Conservation (phyloP, 2,797 vertebrate species). For the Huso huso region DNA sequence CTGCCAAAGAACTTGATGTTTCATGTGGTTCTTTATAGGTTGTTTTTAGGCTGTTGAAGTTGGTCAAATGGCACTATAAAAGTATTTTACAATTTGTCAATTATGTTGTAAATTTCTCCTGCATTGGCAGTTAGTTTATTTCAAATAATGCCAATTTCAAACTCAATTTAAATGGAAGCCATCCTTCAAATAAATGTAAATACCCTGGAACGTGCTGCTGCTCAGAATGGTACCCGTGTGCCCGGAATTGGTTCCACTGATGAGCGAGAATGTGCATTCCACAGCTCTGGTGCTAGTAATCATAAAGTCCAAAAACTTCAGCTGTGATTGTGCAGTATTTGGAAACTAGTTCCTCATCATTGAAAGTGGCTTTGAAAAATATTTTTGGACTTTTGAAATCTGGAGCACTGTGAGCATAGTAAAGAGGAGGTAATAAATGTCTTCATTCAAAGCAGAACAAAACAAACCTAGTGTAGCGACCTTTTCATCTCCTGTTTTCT, state of each 20-base stretch:
- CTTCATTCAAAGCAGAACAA: not conserved
- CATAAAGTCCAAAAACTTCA: slow-evolving; percentile 8
- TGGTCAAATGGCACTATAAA: too few species aligned
- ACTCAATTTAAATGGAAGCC: too few species aligned
- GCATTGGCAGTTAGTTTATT: too few species aligned
- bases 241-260: slow-evolving; percentile 30
- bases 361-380: not conserved
- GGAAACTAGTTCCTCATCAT: slow-evolving; percentile 37
- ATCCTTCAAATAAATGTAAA: not conserved
- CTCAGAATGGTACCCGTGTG: slow-evolving; percentile 23
- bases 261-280: slow-evolving; percentile 14
- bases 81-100: too few species aligned
- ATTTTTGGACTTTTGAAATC: not conserved
- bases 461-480: slow-evolving; percentile 34
- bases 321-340: slow-evolving; percentile 33
- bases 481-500: slow-evolving; percentile 49
- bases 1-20: too few species aligned
- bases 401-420: too few species aligned
- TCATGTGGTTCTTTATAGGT: too few species aligned
- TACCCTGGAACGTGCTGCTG: slow-evolving; percentile 7
- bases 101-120: too few species aligned
- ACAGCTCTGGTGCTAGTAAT: slow-evolving; percentile 28
- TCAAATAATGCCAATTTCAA: too few species aligned
- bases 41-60: too few species aligned
- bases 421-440: too few species aligned